Conservation (phyloP, 2,797 vertebrate species). For the Anguilla megastoma region DNA sequence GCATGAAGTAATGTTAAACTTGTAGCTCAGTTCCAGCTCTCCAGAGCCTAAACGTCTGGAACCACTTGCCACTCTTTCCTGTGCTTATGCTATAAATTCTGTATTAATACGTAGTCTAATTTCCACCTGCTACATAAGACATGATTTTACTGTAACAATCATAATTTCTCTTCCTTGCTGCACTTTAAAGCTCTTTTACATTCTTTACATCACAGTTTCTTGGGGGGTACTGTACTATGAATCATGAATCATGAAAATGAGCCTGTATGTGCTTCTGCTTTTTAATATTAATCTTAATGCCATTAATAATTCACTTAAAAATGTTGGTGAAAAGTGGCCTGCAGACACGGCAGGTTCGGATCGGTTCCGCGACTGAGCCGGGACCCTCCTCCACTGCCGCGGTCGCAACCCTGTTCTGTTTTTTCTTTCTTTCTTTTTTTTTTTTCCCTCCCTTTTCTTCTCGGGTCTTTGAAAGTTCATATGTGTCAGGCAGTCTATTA, state of each 20-base stretch:
- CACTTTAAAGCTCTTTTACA: background rate
- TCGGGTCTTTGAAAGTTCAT: slow-evolving; percentile 59
- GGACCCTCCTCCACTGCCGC: slow-evolving; percentile 35
- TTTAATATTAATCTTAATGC: background rate
- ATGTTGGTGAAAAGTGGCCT: background rate
- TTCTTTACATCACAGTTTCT: background rate
- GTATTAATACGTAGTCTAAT: background rate
- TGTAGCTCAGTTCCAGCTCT: background rate
- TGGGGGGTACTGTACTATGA: background rate
- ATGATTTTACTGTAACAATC: background rate
- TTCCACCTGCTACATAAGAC: background rate
- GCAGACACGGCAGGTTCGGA: background rate
- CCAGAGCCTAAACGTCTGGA: background rate
- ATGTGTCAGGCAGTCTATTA: slow-evolving; percentile 72
- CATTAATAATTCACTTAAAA: background rate
- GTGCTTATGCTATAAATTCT: background rate
- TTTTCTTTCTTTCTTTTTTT: slow-evolving; percentile 51
- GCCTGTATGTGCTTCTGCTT: background rate
- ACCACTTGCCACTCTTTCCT: background rate
- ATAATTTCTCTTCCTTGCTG: background rate
- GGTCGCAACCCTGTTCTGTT: slow-evolving; percentile 36
- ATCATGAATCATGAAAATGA: background rate
- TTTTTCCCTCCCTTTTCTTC: slow-evolving; percentile 32
- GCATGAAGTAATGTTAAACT: background rate
- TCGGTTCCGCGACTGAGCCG: slow-evolving; percentile 27